Evolutionary conservation across 2,797 vertebrate genomes (phyloP).

Genomic region (Eulemur albifrons): DNA sequence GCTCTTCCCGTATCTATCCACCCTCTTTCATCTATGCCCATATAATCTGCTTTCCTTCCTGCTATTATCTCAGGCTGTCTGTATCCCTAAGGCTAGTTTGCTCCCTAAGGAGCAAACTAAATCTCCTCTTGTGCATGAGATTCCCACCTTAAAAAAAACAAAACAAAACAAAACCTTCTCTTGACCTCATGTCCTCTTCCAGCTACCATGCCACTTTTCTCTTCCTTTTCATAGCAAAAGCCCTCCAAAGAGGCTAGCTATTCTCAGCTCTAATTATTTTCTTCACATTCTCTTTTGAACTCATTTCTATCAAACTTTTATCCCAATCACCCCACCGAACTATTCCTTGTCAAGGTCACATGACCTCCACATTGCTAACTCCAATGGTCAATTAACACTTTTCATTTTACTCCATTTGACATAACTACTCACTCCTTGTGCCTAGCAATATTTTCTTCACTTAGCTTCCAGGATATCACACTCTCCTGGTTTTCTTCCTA

Average conservation of each 20-base stretch:
- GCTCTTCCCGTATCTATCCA: not conserved
- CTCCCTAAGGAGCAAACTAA: not conserved
- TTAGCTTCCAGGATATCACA: not conserved
- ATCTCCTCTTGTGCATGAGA: not conserved
- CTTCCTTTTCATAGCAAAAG: not conserved
- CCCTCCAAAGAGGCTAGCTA: not conserved
- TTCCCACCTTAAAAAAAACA: not conserved
- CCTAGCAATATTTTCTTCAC: not conserved
- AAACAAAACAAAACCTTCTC: not conserved
- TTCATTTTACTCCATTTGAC: not conserved
- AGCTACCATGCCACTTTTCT: not conserved
- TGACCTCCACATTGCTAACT: not conserved
- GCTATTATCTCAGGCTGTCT: not conserved
- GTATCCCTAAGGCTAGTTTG: not conserved
- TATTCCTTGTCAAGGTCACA: constrained; percentile 4
- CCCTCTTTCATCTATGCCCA: not conserved
- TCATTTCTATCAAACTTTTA: not conserved
- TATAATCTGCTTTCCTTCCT: not conserved
- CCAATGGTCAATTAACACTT: not conserved
- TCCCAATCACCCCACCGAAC: not conserved
- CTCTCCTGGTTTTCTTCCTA: not conserved
- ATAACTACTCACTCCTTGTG: not conserved
- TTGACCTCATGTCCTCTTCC: not conserved
- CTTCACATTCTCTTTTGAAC: constrained; percentile 32
- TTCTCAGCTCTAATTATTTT: not conserved